Base-by-base conservation (phyloP, 2,797 vertebrate genomes). In the Sternarchorhynchus goeldii region DNA sequence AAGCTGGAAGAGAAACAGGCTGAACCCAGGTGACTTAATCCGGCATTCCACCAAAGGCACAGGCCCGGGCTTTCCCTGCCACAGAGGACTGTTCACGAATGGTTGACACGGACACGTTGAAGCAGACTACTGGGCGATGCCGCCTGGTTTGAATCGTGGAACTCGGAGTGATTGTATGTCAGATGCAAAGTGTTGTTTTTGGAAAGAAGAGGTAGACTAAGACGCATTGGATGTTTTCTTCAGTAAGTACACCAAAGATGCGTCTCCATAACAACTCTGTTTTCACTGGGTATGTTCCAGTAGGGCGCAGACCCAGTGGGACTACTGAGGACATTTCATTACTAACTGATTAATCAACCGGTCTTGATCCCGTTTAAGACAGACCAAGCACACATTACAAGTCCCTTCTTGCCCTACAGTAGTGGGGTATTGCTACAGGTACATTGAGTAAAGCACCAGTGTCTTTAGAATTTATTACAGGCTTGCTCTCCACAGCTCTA, bases 1-100 rank as follows among this genome's bases (percentile, higher is more conserved):
- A 81, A 84, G 75, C 80, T 87, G 86, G 76, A 78, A 87, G 85
- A 88, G 63, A 78, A 56, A 73, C 58, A 56, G 75, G 53, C 76
- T 74, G 75, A 74, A 63, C 59, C 56, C 68, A 55, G 36, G 66
- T 65, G 67, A 66, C 79, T 75, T 75, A 78, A 55, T 82, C 76
- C 60, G 85, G 77, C 69, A 67, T 77, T 80, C 56, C 62, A 63
- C 73, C 62, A 79, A 86, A 81, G 81, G 84, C 81, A 82, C 81
- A 82, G 32, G 78, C 62, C 50, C 60, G 41, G 57, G 32, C 16
- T 64, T 50, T 41, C 45, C 60, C 10, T 3, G 39, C 60, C 10
- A 10, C 36, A 76, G 53, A 53, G 56, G 66, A 58, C 53, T 20
- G 39, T 12, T 21, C 74, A 62, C 72, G 4, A 20, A 17, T 2